Percentiles rank a stretch among this genome's conserved stretches.
Evolutionary conservation across 2,797 vertebrate species (phyloP).

Genomic region (Lepus townsendii): DNA sequence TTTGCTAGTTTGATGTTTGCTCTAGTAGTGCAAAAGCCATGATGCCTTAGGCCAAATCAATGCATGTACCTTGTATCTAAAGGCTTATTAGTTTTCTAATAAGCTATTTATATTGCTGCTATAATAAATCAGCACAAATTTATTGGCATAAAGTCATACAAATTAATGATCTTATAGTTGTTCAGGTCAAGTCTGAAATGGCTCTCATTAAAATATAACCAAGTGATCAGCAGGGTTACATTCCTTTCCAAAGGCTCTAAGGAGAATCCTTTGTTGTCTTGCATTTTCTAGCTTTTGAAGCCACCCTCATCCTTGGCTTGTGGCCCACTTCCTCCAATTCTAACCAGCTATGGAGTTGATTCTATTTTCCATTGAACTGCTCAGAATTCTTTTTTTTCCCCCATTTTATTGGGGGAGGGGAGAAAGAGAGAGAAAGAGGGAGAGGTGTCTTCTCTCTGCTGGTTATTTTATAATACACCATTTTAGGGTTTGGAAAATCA

Average conservation of each 20-base stretch:
- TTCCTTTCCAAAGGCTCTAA: neutral
- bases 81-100: neutral
- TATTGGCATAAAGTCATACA: neutral
- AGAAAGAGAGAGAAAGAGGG: no score
- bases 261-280: neutral
- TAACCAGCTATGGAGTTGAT: neutral
- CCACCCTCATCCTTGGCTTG: slow-evolving; percentile 8
- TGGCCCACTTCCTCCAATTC: neutral
- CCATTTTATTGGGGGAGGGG: no score
- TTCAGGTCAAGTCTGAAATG: neutral
- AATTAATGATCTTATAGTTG: neutral
- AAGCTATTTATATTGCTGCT: neutral
- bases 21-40: slow-evolving; percentile 1
- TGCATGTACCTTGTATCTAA: neutral
- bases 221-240: neutral
- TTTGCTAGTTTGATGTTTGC: slow-evolving; percentile 19
- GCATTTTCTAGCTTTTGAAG: neutral
- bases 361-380: neutral
- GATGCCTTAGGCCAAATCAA: neutral
- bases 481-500: slow-evolving; percentile 31
- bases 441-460: no score
- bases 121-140: neutral
- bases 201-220: neutral
- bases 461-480: neutral
- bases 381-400: neutral